Evolutionary conservation across 2,797 vertebrate species (phyloP).

Genomic region (Leontocebus nigricollis): DNA sequence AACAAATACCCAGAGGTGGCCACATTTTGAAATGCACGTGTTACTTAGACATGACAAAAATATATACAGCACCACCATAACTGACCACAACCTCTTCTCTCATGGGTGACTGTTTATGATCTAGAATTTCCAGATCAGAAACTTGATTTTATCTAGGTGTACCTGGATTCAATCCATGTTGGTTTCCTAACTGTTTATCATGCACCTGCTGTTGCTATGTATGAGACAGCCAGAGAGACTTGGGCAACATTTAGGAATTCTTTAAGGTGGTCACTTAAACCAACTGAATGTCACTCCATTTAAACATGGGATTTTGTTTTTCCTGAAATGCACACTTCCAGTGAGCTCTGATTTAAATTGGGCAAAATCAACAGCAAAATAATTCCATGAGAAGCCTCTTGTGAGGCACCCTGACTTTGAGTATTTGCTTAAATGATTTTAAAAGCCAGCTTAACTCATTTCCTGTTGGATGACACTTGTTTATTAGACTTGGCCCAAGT

Average conservation of each 20-base stretch:
- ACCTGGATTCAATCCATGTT: slow-evolving; percentile 8
- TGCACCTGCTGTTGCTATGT: slow-evolving; percentile 39
- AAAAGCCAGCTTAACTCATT: slow-evolving; percentile 51
- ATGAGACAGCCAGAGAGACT: neutral
- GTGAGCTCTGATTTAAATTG: neutral
- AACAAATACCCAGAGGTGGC: neutral
- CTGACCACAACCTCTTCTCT: neutral
- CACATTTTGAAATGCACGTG: slow-evolving; percentile 26
- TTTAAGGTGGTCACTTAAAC: slow-evolving; percentile 27
- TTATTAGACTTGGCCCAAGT: slow-evolving; percentile 43
- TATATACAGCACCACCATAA: accelerated
- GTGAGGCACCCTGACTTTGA: neutral
- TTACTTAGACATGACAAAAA: slow-evolving; percentile 17
- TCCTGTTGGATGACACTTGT: slow-evolving; percentile 64
- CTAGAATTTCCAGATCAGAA: slow-evolving; percentile 48
- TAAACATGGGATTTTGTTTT: neutral
- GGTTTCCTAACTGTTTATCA: slow-evolving; percentile 42
- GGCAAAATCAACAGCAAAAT: neutral
- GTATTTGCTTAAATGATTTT: slow-evolving; percentile 55
- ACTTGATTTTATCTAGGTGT: slow-evolving; percentile 34
- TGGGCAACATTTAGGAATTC: neutral
- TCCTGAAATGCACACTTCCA: neutral
- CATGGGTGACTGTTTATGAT: neutral
- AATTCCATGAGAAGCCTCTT: slow-evolving; percentile 13
- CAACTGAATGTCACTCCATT: neutral